Base-by-base conservation (phyloP, 1,140 invertebrate genomes). In the Drosophila quadrilineata region DNA sequence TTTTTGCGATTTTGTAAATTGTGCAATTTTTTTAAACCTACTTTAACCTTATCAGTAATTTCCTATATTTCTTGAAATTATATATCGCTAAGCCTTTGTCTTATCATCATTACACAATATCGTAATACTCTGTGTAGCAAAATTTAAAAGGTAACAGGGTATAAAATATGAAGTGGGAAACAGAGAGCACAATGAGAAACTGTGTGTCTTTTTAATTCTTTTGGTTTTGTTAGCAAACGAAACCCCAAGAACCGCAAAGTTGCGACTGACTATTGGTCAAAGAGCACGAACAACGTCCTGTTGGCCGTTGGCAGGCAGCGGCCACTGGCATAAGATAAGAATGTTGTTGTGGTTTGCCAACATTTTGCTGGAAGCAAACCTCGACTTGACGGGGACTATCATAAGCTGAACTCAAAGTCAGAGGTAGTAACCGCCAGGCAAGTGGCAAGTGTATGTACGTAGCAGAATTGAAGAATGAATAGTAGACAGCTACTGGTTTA, bases 341-440 rank as follows among this genome's bases (percentile, higher is more conserved):
- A 62, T 75, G 65, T 63, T 70, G 53, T 71, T 80, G 67, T 33
- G 76, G 71, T 79, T 62, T 10, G n/a, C 64, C 48, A 19, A 38
- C 49, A 48, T 33, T 45, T 12, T 60, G 28, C 22, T 40, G 36
- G 14, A 43, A 21, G 26, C 10, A n/a, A 19, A 8, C 22, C 26
- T 17, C 5, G 16, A 10, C 9, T 3, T 6, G 36, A 59, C n/a
- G n/a, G n/a, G n/a, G n/a, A n/a, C n/a, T n/a, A n/a, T n/a, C n/a
- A n/a, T n/a, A n/a, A n/a, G n/a, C n/a, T n/a, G n/a, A n/a, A n/a
- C 21, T n/a, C 8, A n/a, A 9, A 46, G 38, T 3, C 17, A 8
- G 28, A 52, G 40, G 52, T n/a, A n/a, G n/a, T n/a, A n/a, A n/a
- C n/a, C n/a, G n/a, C n/a, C 24, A 21, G 33, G 6, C n/a, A 10